Evolutionary conservation across 1,140 invertebrate species (phyloP), one percentile per base, ranked within the genome.

Genomic region (Arctopsyche grandis): DNA sequence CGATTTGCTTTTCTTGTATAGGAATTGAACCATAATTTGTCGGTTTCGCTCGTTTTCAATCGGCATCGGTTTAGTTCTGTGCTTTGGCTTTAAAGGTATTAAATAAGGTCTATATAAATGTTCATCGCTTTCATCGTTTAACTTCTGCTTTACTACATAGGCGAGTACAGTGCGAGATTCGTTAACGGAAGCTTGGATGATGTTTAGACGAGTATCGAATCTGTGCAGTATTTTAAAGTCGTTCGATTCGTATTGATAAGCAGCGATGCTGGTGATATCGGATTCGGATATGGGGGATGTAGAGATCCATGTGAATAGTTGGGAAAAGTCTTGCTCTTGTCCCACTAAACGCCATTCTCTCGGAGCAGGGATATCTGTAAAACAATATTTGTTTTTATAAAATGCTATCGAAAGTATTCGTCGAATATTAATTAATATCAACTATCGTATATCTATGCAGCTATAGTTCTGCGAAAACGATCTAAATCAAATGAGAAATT

Each of bases 171-270:
- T 92, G 46, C 89, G 89, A 79, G 87, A 91, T 79, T 90, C 90
- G 85, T 95, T 95, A 1, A 94, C 89, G 9, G 93, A 93, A n/a
- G 94, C 93, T 88, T 95, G 94, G 75, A 95, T 91, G 29, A 94
- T 88, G 84, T 93, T 94, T 21, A 90, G 80, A 82, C 91, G 87
- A 26, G 90, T 87, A 9, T 89, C 83, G 85, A 94, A 93, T 21
- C 88, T 90, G 83, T 93, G 88, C 1, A 95, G 84, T 29, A 91
- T 87, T 83, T 91, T 84, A 19, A 93, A 85, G 29, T 85, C 84
- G 83, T 92, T 92, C 19, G 88, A 87, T 69, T 88, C 88, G 69
- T 91, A 89, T 69, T 85, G 87, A 70, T 90, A 90, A 24, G 89
- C 84, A 5, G 90, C 90, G 48, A 91, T 86, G 14, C 83, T 77